Evolutionary conservation across 2,888 invertebrate genomes (phyloP), one percentile per base, ranked within the genome.

Genomic region (Drosophila lacicola): DNA sequence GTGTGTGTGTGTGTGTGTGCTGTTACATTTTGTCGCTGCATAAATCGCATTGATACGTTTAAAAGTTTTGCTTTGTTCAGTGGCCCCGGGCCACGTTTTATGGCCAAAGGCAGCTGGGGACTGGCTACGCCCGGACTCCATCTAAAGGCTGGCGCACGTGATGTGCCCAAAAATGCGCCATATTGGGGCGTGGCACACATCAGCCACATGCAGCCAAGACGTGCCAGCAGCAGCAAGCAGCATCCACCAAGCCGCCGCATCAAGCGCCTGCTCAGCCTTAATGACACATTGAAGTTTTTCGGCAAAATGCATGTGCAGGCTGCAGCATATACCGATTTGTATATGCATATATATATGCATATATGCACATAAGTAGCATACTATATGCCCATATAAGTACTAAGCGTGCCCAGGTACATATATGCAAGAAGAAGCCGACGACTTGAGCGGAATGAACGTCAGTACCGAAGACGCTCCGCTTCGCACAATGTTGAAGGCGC

Each of bases 21-120:
- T 54, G 71, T 57, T 62, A 68, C 78, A 78, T 78, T 78, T 79
- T 78, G 78, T 74, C 79, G 78, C 82, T 83, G 82, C 82, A 83
- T 83, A 83, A 83, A 87, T 87, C 85, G 88, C 85, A 83, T 83
- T 84, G 82, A 83, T 83, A 87, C 82, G 81, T 74, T 81, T 71
- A 68, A 72, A 70, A 67, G 54, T 74, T 78, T 74, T 70, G 78
- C 76, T 76, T 78, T 76, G 76, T 74, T 78, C 69, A 49, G 69
- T 55, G 49, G 60, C 71, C 67, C 51, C 37, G 25, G 54, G 60
- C 75, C 70, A 78, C 75, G 75, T 75, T 75, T 75, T 75, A 75
- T 75, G 75, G 72, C 67, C 78, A 68, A 64, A 61, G 67, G 75
- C 78, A 75, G 50, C 47, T 66, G 63, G 51, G 25, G 65, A 42